Conservation (phyloP, 2,113 vertebrate species). For the Chaetura pelagica region DNA sequence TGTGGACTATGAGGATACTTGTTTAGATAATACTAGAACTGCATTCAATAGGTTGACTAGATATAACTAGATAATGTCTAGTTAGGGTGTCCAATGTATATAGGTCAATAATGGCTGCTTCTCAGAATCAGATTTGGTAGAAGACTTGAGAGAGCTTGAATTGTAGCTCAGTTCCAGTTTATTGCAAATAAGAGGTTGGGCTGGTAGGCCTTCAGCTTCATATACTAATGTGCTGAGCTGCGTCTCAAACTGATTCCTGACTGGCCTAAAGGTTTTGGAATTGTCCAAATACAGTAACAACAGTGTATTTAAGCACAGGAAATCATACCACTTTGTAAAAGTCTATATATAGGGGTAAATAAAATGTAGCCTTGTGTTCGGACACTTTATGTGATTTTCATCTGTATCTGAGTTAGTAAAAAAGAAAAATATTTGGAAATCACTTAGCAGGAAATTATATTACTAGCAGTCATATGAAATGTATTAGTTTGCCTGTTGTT, state of each 20-base stretch:
- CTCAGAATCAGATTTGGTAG: not conserved
- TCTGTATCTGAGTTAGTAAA: not conserved
- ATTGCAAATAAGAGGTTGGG: not conserved
- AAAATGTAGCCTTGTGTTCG: not conserved
- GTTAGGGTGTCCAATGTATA: fast-evolving
- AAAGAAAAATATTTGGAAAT: not conserved
- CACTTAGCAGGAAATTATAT: not conserved
- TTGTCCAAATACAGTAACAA: not conserved
- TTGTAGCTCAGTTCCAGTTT: not conserved
- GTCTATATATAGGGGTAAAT: not conserved
- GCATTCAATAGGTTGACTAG: not conserved
- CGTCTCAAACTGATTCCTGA: not conserved
- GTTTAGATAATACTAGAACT: not conserved
- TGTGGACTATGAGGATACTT: not conserved
- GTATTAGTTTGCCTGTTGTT: not conserved
- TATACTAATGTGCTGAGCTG: not conserved
- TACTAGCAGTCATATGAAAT: not conserved
- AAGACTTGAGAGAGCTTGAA: not conserved
- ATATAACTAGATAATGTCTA: too few species aligned
- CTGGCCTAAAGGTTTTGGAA: not conserved
- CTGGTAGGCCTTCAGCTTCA: not conserved
- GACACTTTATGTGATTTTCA: not conserved
- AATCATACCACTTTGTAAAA: not conserved
- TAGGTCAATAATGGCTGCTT: not conserved
- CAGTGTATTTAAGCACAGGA: not conserved